Percentiles rank a stretch among this genome's conserved stretches.
Evolutionary conservation across 2,113 vertebrate species (phyloP).

Genomic region (Eurypyga helias): DNA sequence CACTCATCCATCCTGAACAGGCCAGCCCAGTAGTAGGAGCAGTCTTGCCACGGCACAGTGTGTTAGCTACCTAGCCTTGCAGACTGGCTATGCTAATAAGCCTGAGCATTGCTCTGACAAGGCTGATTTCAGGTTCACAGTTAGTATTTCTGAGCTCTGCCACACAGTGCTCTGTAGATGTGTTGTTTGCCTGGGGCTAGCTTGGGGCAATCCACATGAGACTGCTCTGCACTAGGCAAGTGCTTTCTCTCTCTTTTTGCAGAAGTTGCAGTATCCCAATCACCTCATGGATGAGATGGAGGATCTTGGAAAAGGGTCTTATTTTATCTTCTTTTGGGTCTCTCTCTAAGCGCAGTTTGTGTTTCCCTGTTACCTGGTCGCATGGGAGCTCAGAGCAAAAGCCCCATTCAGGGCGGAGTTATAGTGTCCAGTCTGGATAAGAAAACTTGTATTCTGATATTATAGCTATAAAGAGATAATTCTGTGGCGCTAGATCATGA

Average conservation of each 20-base stretch:
- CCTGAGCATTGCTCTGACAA: neutral
- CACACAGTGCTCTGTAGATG: neutral
- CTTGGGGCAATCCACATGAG: neutral
- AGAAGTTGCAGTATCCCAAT: neutral
- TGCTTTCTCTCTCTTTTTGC: neutral
- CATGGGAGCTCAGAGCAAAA: neutral
- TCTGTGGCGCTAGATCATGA: neutral
- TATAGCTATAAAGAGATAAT: neutral
- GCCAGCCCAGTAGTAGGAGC: neutral
- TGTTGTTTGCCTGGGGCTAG: neutral
- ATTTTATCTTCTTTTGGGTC: neutral
- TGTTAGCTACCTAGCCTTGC: neutral
- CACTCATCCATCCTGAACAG: neutral
- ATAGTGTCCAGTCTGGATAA: neutral
- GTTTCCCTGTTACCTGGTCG: neutral
- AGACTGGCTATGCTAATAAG: neutral
- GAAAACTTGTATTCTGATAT: neutral
- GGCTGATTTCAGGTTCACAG: neutral
- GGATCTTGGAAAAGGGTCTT: neutral
- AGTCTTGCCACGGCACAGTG: neutral
- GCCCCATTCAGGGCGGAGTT: neutral
- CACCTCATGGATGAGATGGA: neutral
- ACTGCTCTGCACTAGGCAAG: neutral
- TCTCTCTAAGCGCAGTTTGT: neutral
- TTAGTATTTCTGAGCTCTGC: neutral